Conservation (phyloP, 2,797 vertebrate species). For the Cyclura pinguis region DNA sequence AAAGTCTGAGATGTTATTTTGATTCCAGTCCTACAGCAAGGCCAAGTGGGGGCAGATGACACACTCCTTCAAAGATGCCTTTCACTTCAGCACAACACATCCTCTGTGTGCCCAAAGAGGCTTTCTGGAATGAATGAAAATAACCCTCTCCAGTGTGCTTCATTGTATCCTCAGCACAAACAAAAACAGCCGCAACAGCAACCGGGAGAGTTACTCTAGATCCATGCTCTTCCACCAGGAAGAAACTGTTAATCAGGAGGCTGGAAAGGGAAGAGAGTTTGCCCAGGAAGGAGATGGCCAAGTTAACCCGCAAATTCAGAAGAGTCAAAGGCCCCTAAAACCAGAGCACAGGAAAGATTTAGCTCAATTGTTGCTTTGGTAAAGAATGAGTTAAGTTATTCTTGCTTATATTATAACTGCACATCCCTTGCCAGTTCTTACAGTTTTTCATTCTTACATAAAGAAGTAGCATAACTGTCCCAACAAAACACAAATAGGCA, state of each 20-base stretch:
- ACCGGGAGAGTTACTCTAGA: constrained; percentile 44
- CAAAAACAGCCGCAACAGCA: constrained; percentile 32
- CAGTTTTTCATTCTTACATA: not conserved
- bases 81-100: constrained; percentile 70
- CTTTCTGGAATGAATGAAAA: constrained; percentile 67
- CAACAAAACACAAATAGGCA: rapidly evolving
- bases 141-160: constrained; percentile 65
- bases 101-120: constrained; percentile 65
- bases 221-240: constrained; percentile 62
- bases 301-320: constrained; percentile 51
- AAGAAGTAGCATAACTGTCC: not conserved
- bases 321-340: not conserved
- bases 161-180: constrained; percentile 54
- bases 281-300: constrained; percentile 43
- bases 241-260: constrained; percentile 64
- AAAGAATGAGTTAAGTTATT: not conserved
- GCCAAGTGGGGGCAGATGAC: constrained; percentile 67
- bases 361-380: not conserved
- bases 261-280: constrained; percentile 63
- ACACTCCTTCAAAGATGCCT: constrained; percentile 67
- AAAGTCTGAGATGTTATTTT: constrained; percentile 65
- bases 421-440: not conserved
- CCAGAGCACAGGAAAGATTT: not conserved
- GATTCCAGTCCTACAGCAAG: constrained; percentile 61
- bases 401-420: not conserved